phyloP scores from a whole-genome alignment of 2,797 vertebrate genomes.

The Danio tinwini region DNA sequence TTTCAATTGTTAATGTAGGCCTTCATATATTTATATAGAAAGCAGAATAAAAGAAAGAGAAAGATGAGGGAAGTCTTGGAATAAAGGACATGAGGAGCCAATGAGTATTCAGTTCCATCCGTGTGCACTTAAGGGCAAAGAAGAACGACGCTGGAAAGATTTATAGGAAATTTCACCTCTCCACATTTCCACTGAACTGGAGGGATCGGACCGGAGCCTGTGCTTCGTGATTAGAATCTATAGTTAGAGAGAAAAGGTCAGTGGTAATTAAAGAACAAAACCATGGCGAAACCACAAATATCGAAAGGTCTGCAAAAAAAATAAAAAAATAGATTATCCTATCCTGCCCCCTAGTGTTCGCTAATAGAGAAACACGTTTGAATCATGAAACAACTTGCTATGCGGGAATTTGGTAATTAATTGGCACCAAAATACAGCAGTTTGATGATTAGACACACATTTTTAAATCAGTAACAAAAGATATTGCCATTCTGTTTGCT shows the following conservation, averaged over 20 bases:
- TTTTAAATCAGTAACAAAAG: neutral
- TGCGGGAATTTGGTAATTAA: neutral
- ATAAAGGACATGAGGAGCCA: neutral
- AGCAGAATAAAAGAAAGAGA: conserved; percentile 1
- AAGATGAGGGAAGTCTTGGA: neutral
- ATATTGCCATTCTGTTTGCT: neutral
- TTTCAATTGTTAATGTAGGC: conserved; percentile 23
- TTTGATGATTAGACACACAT: neutral
- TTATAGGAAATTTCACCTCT: conserved; percentile 48
- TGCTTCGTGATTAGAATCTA: conserved; percentile 63
- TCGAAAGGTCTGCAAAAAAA: conserved; percentile 55
- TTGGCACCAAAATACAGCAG: neutral
- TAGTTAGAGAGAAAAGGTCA: conserved; percentile 64
- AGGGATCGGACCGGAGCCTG: conserved; percentile 62
- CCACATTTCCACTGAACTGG: conserved; percentile 52
- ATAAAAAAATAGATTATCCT: conserved; percentile 48
- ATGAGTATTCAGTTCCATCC: conserved; percentile 43
- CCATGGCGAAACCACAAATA: conserved; percentile 65
- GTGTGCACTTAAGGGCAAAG: conserved; percentile 40
- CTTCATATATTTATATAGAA: conserved; percentile 10
- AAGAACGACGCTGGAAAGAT: conserved; percentile 28
- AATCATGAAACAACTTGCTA: neutral
- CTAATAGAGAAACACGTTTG: neutral
- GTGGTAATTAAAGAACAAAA: conserved; percentile 63
- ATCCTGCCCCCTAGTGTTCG: conserved; percentile 62